Evolutionary conservation across 2,797 vertebrate species (phyloP), one percentile per base, ranked within the genome.

Genomic region (Ctenopoma kingsleyae): DNA sequence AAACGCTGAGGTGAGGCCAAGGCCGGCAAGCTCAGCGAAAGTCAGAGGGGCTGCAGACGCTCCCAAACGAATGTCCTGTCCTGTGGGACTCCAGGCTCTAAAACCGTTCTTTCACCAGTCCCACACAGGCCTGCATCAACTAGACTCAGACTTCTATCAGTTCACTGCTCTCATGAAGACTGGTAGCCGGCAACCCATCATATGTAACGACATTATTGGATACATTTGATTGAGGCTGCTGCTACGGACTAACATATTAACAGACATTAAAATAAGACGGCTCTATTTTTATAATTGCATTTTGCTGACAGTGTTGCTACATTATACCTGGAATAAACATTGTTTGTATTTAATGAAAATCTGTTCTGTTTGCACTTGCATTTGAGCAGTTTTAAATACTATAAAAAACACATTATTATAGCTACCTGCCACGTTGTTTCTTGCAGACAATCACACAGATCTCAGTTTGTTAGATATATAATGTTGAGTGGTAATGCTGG

Each of bases 161-260:
- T 98, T 98, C 78, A 95, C 95, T 0, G 95, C 96, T 15, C 95
- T 97, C 54, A 96, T 97, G 96, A 97, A 96, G 90, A 96, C 96
- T n/a, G 97, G 98, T 76, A 99, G 98, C 76, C 95, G 98, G 59
- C 97, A 97, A 58, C 98, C 98, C 72, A 96, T 99, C 90, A 98
- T 99, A 92, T 99, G 97, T 91, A 97, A 95, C 11, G 97, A 99
- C 66, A 93, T 96, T 66, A 96, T 97, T 57, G 96, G 96, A 85
- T 98, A 98, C 88, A 97, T 99, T 85, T 98, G 94, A 96, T 25
- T 7, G 23, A 55, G n/a, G 50, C 46, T 48, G 41, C 36, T 35
- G 16, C 20, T 19, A 38, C 48, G 1, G 53, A 84, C 77, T 54
- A 27, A 55, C 3, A 6, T 16, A 27, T 38, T 17, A 17, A 67